Evolutionary conservation across 30 jellyfish, hydroid and myxozoan species (phyloP), one percentile per base, ranked within the genome.

Genomic region (Sanderia malayensis): DNA sequence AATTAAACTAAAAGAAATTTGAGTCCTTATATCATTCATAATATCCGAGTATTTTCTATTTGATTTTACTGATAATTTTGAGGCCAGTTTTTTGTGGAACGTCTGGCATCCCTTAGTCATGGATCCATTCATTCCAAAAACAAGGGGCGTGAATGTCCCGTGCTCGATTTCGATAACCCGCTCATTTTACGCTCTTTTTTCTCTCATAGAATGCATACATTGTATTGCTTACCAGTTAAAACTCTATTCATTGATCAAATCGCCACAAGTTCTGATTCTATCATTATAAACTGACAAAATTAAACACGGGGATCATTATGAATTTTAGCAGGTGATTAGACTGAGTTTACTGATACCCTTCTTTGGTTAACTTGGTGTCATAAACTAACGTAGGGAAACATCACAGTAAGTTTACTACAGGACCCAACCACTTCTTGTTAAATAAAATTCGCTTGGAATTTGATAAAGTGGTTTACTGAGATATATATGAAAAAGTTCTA

Each of bases 221-320:
- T 82, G 82, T 82, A 82, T 23, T 59, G 82, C 71, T 72, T 82
- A 11, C 94, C 94, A 44, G 68, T 47, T 25, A 82, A 25, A 28
- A 82, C 86, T 29, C 86, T 76, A 17, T 71, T 71, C 46, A 82
- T 44, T 20, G 94, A 82, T 60, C 86, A 81, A 6, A 23, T 34
- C 19, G 79, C 93, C 45, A 80, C 70, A 60, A 80, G 61, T 30
- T 80, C 78, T 60, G 85, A 80, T 52, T 69, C 93, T 49, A 80
- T 45, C 46, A 80, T n/a, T 18, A 80, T 67, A 67, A 67, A 79
- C 85, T 80, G 59, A 28, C 19, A 76, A 32, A 25, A 60, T 41
- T 41, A 41, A 41, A 41, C 55, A 41, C 55, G 55, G 55, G 55
- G 55, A 41, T 41, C 55, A 41, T 41, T 41, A 41, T 41, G 15